phyloP scores from a whole-genome alignment of 2,797 vertebrate genomes.

The Neosalanx taihuensis region DNA sequence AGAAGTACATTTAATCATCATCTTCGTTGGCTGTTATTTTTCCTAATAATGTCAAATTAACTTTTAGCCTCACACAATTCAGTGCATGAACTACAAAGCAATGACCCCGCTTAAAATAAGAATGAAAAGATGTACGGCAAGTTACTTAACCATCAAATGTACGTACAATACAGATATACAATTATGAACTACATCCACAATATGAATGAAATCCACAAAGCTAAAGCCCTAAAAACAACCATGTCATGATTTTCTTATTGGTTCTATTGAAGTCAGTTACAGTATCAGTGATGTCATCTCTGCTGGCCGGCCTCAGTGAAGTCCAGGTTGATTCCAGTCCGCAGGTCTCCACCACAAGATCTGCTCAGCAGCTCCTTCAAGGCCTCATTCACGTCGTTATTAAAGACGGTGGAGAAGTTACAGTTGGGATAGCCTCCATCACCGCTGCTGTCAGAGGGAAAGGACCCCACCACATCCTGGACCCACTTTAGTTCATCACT shows the following conservation, averaged over 20 bases:
- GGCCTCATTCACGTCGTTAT: slow-evolving; percentile 77
- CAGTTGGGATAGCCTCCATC: slow-evolving; percentile 49
- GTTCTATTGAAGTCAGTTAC: neutral
- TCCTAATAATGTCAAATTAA: no score
- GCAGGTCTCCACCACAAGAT: slow-evolving; percentile 73
- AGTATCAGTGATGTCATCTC: slow-evolving; percentile 30
- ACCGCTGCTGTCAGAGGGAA: slow-evolving; percentile 48
- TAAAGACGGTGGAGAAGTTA: slow-evolving; percentile 66
- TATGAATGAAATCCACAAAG: neutral
- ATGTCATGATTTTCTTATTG: neutral
- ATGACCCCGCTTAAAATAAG: neutral
- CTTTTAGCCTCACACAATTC: no score
- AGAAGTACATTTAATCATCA: no score
- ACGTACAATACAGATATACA: neutral
- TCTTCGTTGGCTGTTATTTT: no score
- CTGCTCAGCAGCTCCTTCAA: slow-evolving; percentile 79
- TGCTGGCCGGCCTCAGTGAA: slow-evolving; percentile 63
- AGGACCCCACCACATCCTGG: slow-evolving; percentile 79
- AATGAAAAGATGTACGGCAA: neutral
- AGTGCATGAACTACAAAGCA: neutral
- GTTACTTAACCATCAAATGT: neutral
- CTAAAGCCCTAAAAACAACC: neutral
- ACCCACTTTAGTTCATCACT: slow-evolving; percentile 81
- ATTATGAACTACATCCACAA: no score
- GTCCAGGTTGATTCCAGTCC: slow-evolving; percentile 74